phyloP scores from a whole-genome alignment of 2,113 vertebrate genomes.

The Bucco capensis region DNA sequence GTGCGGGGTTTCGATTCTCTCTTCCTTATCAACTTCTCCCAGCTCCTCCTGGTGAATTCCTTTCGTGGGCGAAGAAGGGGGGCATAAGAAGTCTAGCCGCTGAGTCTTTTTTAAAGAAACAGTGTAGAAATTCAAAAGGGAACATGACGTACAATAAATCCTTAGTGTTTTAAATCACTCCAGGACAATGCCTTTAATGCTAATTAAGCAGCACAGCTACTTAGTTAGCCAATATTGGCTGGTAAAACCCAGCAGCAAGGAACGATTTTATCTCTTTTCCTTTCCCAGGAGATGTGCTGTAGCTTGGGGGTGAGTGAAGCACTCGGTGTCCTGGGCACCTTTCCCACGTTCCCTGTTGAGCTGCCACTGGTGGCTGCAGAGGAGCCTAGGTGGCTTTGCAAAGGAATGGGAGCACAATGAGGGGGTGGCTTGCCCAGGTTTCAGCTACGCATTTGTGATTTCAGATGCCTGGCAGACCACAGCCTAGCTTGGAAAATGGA shows the following conservation, averaged over 20 bases:
- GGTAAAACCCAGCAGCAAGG: not conserved
- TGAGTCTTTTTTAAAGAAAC: no score
- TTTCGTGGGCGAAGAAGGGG: no score
- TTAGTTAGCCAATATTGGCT: not conserved
- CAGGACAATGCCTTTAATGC: not conserved
- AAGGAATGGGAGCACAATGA: not conserved
- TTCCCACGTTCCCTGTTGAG: rapidly evolving
- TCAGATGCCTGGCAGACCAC: not conserved
- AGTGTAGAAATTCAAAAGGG: no score
- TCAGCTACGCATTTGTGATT: not conserved
- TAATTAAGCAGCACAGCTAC: not conserved
- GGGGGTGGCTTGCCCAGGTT: not conserved
- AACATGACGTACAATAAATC: no score
- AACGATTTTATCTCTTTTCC: not conserved
- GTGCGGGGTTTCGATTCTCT: no score
- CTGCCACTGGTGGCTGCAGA: rapidly evolving
- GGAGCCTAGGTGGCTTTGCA: no score
- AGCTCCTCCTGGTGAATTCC: no score
- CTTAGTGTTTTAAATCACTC: no score
- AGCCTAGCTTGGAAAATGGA: not conserved
- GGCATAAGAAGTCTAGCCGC: no score
- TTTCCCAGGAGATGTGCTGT: rapidly evolving
- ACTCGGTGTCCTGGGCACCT: rapidly evolving
- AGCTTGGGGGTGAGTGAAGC: not conserved
- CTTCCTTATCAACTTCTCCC: no score